Evolutionary conservation across 1,140 invertebrate genomes (phyloP), one percentile per base, ranked within the genome.

Genomic region (Thaumetopoea pityocampa): DNA sequence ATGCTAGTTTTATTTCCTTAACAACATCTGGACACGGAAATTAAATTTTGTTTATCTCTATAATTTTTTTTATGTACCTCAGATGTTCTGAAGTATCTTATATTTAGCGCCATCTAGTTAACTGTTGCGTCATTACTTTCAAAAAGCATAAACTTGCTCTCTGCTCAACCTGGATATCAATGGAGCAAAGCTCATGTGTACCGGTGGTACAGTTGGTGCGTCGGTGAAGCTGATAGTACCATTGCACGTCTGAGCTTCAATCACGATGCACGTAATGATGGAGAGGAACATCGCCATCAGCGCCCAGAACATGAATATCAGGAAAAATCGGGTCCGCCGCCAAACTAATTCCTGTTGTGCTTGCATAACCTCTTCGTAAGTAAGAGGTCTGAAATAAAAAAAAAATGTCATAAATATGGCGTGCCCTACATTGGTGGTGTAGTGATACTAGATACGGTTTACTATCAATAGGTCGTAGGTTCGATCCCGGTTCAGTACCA

Each of bases 271-370:
- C 0, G 56, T 58, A 5, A 69, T 48, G 5, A 64, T 45, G 0
- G 74, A 71, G 0, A 79, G 52, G 29, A 68, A 64, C 53, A 71
- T 58, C 0, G 65, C 69, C 40, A 79, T 60, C 4, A 57, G 51
- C 0, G 51, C 52, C 74, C 74, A 79, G 56, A 79, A 76, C 22
- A 73, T 43, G 1, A 76, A 20, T 30, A 71, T 34, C 4, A 76
- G 36, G 22, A 55, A 42, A 15, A 67, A 42, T 0, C 63, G 51
- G 1, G 58, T 47, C 0, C 71, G 52, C 0, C 61, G 51, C 74
- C 71, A 76, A 3, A 51, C 42, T 1, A 50, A n/a, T 4, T 66
- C 54, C 7, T 51, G 33, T 3, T 45, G 50, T 0, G 56, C 24
- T 7, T 33, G 27, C 4, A 54, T 6, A 0, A 79, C 62, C 32